These are phyloP conservation scores for Catalaphyllia jardinei DNA, from an alignment of 64 coral and sea anemone genomes.

Conservation along the genomic window DNA sequence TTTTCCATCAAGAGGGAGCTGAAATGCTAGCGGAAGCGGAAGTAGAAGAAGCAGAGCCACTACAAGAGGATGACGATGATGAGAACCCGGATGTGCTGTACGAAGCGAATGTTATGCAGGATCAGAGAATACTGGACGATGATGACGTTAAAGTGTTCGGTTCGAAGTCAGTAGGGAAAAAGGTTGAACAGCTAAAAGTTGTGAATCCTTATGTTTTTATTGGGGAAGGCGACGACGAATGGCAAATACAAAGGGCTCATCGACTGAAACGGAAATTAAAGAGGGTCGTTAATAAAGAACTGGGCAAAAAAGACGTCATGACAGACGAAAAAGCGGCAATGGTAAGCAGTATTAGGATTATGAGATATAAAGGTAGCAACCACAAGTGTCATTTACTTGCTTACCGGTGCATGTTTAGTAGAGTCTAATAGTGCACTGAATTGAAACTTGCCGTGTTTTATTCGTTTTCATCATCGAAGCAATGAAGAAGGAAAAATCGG, in stretches of 20 bases:
- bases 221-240: conserved; percentile 2
- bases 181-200: neutral
- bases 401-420: too few species aligned
- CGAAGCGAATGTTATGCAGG: conserved; percentile 68
- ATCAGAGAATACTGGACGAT: conserved; percentile 59
- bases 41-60: neutral
- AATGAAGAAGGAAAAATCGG: too few species aligned
- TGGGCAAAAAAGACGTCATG: conserved; percentile 78
- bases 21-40: neutral
- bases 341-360: neutral
- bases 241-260: conserved; percentile 39
- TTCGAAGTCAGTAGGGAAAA: neutral
- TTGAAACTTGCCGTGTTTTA: too few species aligned
- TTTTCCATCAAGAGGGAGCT: neutral
- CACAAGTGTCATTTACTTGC: too few species aligned
- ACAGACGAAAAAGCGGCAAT: conserved; percentile 32
- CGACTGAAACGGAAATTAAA: conserved; percentile 19
- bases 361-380: too few species aligned
- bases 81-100: conserved; percentile 51
- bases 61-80: conserved; percentile 18
- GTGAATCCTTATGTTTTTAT: neutral
- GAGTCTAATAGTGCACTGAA: too few species aligned
- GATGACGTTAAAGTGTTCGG: conserved; percentile 48
- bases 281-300: conserved; percentile 36
- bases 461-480: too few species aligned